Percentiles rank a stretch among this genome's conserved stretches.
Conservation (phyloP, 2,113 vertebrate genomes). For the Himantopus leucocephalus region DNA sequence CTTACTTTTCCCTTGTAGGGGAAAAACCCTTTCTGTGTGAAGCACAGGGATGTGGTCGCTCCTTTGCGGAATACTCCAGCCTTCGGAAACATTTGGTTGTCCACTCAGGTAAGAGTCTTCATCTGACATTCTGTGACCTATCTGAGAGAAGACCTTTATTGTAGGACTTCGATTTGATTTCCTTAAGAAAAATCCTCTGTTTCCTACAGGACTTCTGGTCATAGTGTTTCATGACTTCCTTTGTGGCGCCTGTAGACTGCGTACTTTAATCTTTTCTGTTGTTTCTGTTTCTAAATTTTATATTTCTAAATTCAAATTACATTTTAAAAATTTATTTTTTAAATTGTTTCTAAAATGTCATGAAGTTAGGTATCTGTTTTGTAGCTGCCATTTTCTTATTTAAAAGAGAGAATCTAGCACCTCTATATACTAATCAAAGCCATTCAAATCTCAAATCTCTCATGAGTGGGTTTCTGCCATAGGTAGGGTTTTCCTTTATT, state of each 20-base stretch:
- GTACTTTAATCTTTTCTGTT: not conserved
- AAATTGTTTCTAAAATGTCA: not conserved
- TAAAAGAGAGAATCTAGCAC: not conserved
- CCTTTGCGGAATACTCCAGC: slow-evolving; percentile 97
- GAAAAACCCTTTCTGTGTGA: slow-evolving; percentile 97
- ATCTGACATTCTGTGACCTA: not conserved
- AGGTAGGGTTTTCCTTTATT: not conserved
- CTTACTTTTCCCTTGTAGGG: slow-evolving; percentile 72
- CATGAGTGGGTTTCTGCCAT: not conserved
- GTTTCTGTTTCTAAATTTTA: not conserved
- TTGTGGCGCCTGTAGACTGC: not conserved
- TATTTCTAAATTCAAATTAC: not conserved
- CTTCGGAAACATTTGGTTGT: slow-evolving; percentile 98
- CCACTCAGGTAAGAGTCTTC: slow-evolving; percentile 86
- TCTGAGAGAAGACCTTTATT: not conserved
- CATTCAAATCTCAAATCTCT: not conserved
- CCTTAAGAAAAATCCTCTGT: not conserved
- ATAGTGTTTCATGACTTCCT: not conserved
- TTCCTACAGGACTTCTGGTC: not conserved
- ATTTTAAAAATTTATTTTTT: not conserved
- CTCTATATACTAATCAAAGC: not conserved
- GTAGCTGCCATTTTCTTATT: not conserved
- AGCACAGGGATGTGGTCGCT: slow-evolving; percentile 92
- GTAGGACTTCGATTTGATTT: not conserved
- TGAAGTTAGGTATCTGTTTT: not conserved